Evolutionary conservation across 2,113 vertebrate species (phyloP).

Genomic region (Progne subis): DNA sequence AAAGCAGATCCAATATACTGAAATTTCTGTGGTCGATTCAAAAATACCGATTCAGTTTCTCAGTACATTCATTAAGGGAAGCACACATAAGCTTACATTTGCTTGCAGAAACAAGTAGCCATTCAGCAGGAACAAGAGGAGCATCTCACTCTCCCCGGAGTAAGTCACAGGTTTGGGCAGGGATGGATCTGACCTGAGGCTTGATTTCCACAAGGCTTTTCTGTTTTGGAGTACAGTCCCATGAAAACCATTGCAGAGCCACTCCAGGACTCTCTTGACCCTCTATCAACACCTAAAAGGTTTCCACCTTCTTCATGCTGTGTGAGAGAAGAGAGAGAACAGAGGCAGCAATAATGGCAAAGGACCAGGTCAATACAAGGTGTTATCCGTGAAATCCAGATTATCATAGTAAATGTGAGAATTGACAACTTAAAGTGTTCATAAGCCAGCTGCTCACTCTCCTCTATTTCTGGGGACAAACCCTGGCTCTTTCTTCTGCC

Average conservation of each 20-base stretch:
- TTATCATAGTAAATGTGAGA: not conserved
- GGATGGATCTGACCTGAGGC: not conserved
- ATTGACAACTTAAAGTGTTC: not conserved
- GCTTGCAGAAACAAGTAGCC: not conserved
- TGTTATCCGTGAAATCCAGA: not conserved
- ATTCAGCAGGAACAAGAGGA: not conserved
- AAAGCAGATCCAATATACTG: slow-evolving; percentile 22
- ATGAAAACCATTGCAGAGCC: not conserved
- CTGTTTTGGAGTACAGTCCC: not conserved
- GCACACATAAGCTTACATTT: not conserved
- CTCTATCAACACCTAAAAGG: not conserved
- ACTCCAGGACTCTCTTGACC: not conserved
- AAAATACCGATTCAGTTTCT: not conserved
- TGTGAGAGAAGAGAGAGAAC: not conserved
- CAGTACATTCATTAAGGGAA: not conserved
- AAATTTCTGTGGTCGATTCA: slow-evolving; percentile 2
- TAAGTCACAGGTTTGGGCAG: not conserved
- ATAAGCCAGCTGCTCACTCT: not conserved
- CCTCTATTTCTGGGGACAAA: not conserved
- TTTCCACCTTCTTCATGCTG: not conserved
- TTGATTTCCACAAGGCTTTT: not conserved
- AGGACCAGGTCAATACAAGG: not conserved
- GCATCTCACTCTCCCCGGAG: not conserved
- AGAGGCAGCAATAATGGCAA: not conserved
- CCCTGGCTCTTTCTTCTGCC: not conserved